These are phyloP conservation scores for Arrhopalites spinosus DNA, from an alignment of 2,888 invertebrate genomes.

Conservation along the genomic window DNA sequence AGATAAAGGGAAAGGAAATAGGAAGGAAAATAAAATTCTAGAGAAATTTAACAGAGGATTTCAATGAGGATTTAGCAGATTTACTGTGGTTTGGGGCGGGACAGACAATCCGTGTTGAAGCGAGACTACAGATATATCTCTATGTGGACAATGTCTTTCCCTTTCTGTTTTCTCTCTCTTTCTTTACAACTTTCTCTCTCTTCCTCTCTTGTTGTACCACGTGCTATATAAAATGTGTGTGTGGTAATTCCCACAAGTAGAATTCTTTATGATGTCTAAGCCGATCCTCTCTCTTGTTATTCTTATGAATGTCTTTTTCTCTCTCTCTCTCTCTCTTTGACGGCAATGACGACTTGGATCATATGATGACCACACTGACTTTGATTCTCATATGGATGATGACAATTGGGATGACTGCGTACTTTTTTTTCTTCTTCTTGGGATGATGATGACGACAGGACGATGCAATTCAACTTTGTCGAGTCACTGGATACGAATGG, in stretches of 20 bases:
- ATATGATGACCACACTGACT: not conserved
- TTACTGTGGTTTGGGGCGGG: constrained; percentile 3
- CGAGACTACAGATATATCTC: no score
- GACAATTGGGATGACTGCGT: not conserved
- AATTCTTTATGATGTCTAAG: constrained; percentile 14
- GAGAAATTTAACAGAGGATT: constrained; percentile 25
- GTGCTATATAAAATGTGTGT: not conserved
- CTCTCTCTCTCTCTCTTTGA: not conserved
- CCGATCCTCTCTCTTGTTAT: not conserved
- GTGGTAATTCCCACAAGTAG: not conserved
- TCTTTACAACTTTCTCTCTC: no score
- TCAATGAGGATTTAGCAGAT: constrained; percentile 29
- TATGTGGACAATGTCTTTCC: not conserved
- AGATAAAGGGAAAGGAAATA: not conserved
- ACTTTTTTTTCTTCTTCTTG: no score
- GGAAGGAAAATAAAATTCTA: not conserved
- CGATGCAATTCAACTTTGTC: constrained; percentile 48
- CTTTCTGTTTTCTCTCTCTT: not conserved
- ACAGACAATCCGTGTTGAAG: no score
- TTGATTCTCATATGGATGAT: not conserved
- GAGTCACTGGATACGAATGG: constrained; percentile 51
- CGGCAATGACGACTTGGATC: not conserved
- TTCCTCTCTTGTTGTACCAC: not conserved
- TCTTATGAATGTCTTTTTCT: constrained; percentile 20
- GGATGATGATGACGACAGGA: constrained; percentile 33